These are phyloP conservation scores for Drosophila funebris DNA, from an alignment of 1,140 invertebrate species.

Conservation along the genomic window DNA sequence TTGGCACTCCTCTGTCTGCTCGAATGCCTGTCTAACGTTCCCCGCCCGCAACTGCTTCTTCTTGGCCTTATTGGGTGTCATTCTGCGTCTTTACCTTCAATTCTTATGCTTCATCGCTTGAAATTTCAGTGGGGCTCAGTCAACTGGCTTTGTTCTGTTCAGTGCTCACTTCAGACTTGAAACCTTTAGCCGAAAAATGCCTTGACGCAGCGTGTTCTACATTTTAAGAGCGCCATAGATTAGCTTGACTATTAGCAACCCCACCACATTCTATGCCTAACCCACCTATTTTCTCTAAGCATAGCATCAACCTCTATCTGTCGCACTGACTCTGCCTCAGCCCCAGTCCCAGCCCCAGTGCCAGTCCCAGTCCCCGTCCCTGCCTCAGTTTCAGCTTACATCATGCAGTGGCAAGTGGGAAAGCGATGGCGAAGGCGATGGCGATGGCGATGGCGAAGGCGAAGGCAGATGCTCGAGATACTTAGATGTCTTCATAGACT, in stretches of 20 bases:
- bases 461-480: background rate
- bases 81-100: conserved; percentile 7
- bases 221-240: conserved; percentile 58
- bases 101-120: conserved; percentile 20
- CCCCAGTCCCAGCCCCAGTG: background rate
- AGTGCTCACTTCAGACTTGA: conserved; percentile 18
- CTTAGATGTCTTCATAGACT: conserved; percentile 4
- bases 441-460: background rate
- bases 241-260: conserved; percentile 45
- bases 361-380: background rate
- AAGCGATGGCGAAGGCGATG: background rate
- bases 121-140: conserved; percentile 31
- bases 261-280: too few species aligned
- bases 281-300: too few species aligned
- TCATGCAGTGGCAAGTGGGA: background rate
- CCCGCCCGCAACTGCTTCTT: background rate
- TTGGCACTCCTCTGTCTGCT: conserved; percentile 22
- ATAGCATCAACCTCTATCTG: too few species aligned
- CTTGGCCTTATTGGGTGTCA: background rate
- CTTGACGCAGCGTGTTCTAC: conserved; percentile 68
- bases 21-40: background rate
- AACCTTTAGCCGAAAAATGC: conserved; percentile 51
- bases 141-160: conserved; percentile 11
- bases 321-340: background rate
- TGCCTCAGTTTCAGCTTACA: background rate